Evolutionary conservation across 2,797 vertebrate genomes (phyloP), one percentile per base, ranked within the genome.

Genomic region (Diplodus sargus): DNA sequence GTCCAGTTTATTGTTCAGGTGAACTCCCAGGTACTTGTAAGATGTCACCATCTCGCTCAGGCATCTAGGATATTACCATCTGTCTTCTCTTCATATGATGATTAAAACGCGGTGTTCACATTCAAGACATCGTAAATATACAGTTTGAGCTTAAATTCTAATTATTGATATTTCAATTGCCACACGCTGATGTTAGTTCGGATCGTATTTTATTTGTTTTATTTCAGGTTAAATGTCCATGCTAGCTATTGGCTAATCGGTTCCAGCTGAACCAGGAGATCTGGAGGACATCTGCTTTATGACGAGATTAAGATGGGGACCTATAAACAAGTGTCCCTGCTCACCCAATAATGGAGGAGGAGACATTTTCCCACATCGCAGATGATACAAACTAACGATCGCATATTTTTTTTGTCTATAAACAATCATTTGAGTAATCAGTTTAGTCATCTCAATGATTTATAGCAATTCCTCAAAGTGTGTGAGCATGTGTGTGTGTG

Each of bases 351-450:
- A 80, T 16, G 51, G 15, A 59, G 22, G 17, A 30, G 9, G 51
- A 1, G 2, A 54, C 4, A 22, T 48, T 74, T 82, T 81, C 76
- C 67, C 74, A 74, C 76, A 71, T 12, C 59, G 45, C 54, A 78
- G 48, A 67, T 53, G 57, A 74, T 59, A 22, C 66, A 76, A 76
- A 30, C 25, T 14, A 58, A 51, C 59, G 61, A 54, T 53, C 15
- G 49, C 20, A 34, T 43, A 59, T 54, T 56, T 45, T 45, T 74
- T 74, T 72, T 76, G 68, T 43, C 70, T 20, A 18, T 20, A 56
- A 68, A 71, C 5, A 20, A 43, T 66, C 14, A 70, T 63, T 53
- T 69, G 25, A 76, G 63, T 39, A 57, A 34, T 30, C 57, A 9
- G 34, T 8, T 34, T 8, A 23, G 39, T 56, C 56, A 59, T 77